Percentiles rank a stretch among this genome's conserved stretches.
These are phyloP conservation scores for Ivindomyrus marchei DNA, from an alignment of 2,113 vertebrate species.

Conservation along the genomic window DNA sequence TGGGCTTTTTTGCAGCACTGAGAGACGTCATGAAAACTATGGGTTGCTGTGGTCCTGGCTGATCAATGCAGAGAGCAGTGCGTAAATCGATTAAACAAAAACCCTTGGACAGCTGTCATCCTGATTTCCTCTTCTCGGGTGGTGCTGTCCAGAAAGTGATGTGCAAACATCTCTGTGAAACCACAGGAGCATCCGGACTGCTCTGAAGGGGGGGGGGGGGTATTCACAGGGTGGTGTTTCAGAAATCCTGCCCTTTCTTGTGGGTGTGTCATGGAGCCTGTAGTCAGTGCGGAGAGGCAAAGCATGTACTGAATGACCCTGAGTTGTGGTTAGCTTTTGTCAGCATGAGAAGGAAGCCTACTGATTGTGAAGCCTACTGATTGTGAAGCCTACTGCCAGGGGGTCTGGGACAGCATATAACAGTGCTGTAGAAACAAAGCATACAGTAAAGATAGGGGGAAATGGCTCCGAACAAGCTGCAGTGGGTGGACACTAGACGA, in stretches of 20 bases:
- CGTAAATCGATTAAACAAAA: neutral
- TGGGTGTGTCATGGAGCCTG: neutral
- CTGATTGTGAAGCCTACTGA: neutral
- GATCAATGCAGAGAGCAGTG: neutral
- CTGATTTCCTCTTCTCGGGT: neutral
- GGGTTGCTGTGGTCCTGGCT: neutral
- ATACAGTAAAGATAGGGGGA: neutral
- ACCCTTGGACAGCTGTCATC: neutral
- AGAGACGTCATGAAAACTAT: neutral
- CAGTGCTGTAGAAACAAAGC: neutral
- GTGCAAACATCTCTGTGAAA: neutral
- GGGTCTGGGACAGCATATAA: neutral
- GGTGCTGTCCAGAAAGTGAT: neutral
- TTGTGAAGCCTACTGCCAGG: neutral
- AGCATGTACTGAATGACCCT: neutral
- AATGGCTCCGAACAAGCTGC: neutral
- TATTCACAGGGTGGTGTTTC: neutral
- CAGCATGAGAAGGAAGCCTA: neutral
- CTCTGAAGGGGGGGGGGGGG: too few relatives aligned
- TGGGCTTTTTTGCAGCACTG: neutral
- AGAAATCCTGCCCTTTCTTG: neutral
- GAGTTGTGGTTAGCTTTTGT: neutral
- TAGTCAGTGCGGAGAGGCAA: neutral
- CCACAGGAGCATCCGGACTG: neutral
- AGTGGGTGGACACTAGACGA: neutral